Percentiles rank a stretch among this genome's conserved stretches.
These are phyloP conservation scores for pig (Sus scrofa) DNA, from an alignment of 2,113 vertebrate genomes.

Conservation along the genomic window T2T-Sscrofa CM000820.6:39070001-39070500, in stretches of 20 bases:
- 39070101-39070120: not conserved
- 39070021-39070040: too few species aligned
- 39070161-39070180: not conserved
- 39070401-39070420: not conserved
- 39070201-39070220: not conserved
- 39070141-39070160: not conserved
- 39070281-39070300: not conserved
- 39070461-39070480: not conserved
- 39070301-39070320: not conserved
- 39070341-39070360: not conserved
- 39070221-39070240: too few species aligned
- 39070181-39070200: not conserved
- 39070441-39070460: not conserved
- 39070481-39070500: not conserved
- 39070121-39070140: not conserved
- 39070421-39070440: not conserved
- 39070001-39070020: too few species aligned
- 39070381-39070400: not conserved
- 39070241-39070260: not conserved
- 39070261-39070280: not conserved
- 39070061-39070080: too few species aligned
- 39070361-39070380: not conserved
- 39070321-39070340: not conserved
- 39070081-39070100: too few species aligned
- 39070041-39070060: too few species aligned